phyloP scores from a whole-genome alignment of 2,888 invertebrate species.

The Ectobius pallidus region DNA sequence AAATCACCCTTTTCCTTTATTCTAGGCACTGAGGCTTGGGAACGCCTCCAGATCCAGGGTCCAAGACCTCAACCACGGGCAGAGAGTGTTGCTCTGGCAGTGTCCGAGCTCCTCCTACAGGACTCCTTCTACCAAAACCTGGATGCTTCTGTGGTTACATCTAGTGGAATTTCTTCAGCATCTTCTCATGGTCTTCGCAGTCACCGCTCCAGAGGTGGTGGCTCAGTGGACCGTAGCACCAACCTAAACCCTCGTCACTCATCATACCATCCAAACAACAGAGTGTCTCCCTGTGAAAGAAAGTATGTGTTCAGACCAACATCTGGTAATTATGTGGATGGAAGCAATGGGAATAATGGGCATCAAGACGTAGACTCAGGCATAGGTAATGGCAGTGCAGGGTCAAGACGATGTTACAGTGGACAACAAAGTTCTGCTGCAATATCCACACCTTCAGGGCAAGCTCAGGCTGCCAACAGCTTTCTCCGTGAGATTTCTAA shows the following conservation, averaged over 20 bases:
- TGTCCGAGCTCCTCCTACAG: conserved; percentile 62
- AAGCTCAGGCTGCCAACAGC: conserved; percentile 41
- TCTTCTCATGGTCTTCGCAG: conserved; percentile 19
- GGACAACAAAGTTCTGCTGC: conserved; percentile 3
- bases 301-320: conserved; percentile 57
- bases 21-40: conserved; percentile 76
- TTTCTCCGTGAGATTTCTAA: conserved; percentile 72
- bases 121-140: conserved; percentile 44
- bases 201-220: conserved; percentile 49
- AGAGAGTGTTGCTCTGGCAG: conserved; percentile 70
- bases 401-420: conserved; percentile 15
- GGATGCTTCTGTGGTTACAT: conserved; percentile 34
- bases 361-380: neutral
- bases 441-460: conserved; percentile 45
- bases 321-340: conserved; percentile 56
- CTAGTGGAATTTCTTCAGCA: conserved; percentile 13
- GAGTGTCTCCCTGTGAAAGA: conserved; percentile 56
- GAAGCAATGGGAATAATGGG: conserved; percentile 50
- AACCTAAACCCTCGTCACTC: conserved; percentile 52
- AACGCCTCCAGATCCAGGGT: conserved; percentile 67
- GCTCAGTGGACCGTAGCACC: conserved; percentile 48
- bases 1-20: no score
- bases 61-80: conserved; percentile 71
- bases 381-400: neutral
- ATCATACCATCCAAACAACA: conserved; percentile 52